These are phyloP conservation scores for Drepana falcataria DNA, from an alignment of 2,888 invertebrate species.

Conservation along the genomic window DNA sequence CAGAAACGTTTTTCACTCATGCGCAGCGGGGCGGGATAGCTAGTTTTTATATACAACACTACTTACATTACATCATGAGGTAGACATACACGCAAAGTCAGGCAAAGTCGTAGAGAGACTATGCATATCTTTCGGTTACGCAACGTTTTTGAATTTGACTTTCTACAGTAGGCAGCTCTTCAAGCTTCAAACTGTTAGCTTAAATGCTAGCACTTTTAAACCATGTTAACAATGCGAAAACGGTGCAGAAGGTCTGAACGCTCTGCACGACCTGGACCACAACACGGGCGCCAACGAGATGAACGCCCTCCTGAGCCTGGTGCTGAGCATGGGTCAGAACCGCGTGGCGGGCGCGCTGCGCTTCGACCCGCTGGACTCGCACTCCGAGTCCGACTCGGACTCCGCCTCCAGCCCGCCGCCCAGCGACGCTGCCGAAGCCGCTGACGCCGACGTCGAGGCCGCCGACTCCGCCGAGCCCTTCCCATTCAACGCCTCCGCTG, in stretches of 20 bases:
- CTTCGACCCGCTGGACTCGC: slow-evolving; percentile 39
- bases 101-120: too few relatives aligned
- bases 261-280: slow-evolving; percentile 54
- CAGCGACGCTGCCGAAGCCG: slow-evolving; percentile 10
- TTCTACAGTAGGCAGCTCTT: too few relatives aligned
- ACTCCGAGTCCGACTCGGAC: slow-evolving; percentile 25
- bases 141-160: too few relatives aligned
- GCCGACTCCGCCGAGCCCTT: slow-evolving; percentile 8
- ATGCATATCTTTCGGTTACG: too few relatives aligned
- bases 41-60: too few relatives aligned
- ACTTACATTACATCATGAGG: too few relatives aligned
- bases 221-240: too few relatives aligned
- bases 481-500: not conserved
- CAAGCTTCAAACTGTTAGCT: too few relatives aligned
- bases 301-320: slow-evolving; percentile 69
- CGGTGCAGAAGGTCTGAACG: slow-evolving; percentile 45
- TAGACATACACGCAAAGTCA: too few relatives aligned
- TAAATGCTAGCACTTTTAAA: too few relatives aligned
- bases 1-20: too few relatives aligned
- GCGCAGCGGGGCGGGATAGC: too few relatives aligned
- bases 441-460: slow-evolving; percentile 9
- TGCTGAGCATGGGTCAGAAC: slow-evolving; percentile 67
- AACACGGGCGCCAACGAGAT: slow-evolving; percentile 65
- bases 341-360: slow-evolving; percentile 62
- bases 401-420: slow-evolving; percentile 10